These are phyloP conservation scores for Labia minor DNA, from an alignment of 2,888 invertebrate species.

Conservation along the genomic window DNA sequence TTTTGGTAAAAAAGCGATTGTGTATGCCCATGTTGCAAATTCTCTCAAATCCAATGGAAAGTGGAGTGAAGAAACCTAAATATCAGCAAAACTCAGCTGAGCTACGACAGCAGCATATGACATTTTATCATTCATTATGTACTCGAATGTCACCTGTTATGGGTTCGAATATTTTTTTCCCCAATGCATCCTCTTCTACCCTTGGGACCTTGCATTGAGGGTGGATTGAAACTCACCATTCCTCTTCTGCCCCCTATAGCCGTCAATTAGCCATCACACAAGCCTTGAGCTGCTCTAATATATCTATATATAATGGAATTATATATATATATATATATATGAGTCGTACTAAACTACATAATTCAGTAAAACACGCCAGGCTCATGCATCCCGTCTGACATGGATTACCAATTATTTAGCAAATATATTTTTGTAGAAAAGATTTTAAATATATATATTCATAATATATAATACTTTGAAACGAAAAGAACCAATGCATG, in stretches of 20 bases:
- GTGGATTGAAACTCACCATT: background rate
- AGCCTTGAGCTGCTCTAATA: background rate
- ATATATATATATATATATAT: background rate
- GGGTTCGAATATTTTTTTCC: background rate
- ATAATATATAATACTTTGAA: background rate
- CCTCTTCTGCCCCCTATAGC: background rate
- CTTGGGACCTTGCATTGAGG: background rate
- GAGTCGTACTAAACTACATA: background rate
- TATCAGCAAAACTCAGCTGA: background rate
- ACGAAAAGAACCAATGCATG: background rate
- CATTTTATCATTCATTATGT: slow-evolving; percentile 13
- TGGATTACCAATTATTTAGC: slow-evolving; percentile 13
- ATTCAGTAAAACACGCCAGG: background rate
- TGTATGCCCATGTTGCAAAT: too few relatives aligned
- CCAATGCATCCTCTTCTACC: background rate
- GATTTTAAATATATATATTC: background rate
- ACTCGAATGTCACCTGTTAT: background rate
- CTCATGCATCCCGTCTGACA: background rate
- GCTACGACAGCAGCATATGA: background rate
- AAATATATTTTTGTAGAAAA: slow-evolving; percentile 4
- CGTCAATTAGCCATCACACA: slow-evolving; percentile 13
- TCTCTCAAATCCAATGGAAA: too few relatives aligned
- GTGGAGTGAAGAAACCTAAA: background rate
- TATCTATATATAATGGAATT: background rate
- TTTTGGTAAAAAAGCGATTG: too few relatives aligned